Base-by-base conservation (phyloP, 2,113 vertebrate genomes). In the Equus quagga region DNA sequence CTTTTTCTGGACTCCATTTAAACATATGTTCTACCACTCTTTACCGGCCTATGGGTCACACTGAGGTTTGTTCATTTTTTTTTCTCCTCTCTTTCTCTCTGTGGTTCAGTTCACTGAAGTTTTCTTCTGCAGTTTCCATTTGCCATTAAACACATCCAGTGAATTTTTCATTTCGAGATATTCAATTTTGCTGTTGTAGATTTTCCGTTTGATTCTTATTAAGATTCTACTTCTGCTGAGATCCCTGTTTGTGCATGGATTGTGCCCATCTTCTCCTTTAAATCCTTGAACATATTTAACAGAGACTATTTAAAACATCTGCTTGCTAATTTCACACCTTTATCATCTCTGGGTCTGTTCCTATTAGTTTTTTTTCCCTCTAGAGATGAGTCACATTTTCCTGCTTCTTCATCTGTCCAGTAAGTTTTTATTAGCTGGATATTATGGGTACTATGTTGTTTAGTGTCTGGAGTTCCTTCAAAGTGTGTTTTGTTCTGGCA, bases 81-180 rank as follows among this genome's bases (percentile, higher is more conserved):
- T 26, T 6, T 6, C 11, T 80, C 15, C 33, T 31, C 56, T 56
- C 67, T 54, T 31, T 69, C 18, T 31, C 76, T 56, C 46, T 56
- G 8, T 65, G 19, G 24, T 94, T 79, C 46, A 84, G 41, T 75
- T 75, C 81, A 76, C 15, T 46, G 2, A 88, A 92, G n/a, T 82
- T 76, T 94, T 76, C 33, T 87, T 91, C 33, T 36, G 6, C 46
- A 69, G 67, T 44, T 95, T 95, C 62, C 31, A 95, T 62, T 87
- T 93, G 41, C 56, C 36, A 84, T 58, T 91, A 78, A 72, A 92
- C 10, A 70, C 14, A 72, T 56, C 41, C 24, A 49, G 21, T 28
- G 12, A 93, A 67, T 80, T 80, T 56, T 80, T 79, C 67, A 89
- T 44, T 95, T 93, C 56, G 36, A 67, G 33, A 81, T 54, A 91